phyloP scores from a whole-genome alignment of 1,140 invertebrate genomes.

The Halyomorpha halys region DNA sequence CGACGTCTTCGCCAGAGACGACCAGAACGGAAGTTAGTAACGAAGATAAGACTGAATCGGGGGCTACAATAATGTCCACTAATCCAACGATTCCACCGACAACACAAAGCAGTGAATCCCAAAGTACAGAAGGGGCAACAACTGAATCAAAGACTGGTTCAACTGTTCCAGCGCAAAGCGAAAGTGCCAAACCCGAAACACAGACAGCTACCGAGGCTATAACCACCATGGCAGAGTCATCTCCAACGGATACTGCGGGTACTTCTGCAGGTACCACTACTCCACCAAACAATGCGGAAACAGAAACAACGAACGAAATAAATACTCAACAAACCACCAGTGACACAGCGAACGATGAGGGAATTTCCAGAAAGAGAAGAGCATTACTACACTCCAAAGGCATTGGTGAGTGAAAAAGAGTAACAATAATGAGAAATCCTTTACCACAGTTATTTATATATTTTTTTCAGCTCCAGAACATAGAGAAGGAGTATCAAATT shows the following conservation, averaged over 20 bases:
- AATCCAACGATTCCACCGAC: slow-evolving; percentile 15
- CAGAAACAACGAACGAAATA: slow-evolving; percentile 3
- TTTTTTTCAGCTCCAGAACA: slow-evolving; percentile 22
- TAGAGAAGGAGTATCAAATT: slow-evolving; percentile 20
- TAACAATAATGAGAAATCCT: too few species aligned
- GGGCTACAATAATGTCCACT: slow-evolving; percentile 18
- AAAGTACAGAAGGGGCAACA: slow-evolving; percentile 4
- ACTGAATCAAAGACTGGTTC: background rate
- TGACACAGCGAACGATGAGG: background rate
- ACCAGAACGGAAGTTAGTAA: slow-evolving; percentile 4
- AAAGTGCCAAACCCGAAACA: background rate
- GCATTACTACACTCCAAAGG: background rate
- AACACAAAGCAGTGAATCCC: slow-evolving; percentile 10
- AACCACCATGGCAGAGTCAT: background rate
- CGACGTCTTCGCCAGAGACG: background rate
- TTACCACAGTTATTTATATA: background rate
- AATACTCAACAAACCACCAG: slow-evolving; percentile 11
- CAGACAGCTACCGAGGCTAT: background rate
- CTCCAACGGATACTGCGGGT: background rate
- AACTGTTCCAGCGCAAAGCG: background rate
- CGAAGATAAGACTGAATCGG: slow-evolving; percentile 21
- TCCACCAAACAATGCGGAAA: background rate
- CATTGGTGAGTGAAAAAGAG: background rate
- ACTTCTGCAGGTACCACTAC: background rate
- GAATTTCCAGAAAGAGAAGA: background rate